Conservation (phyloP, 2,797 vertebrate genomes). For the Alcedo atthis region DNA sequence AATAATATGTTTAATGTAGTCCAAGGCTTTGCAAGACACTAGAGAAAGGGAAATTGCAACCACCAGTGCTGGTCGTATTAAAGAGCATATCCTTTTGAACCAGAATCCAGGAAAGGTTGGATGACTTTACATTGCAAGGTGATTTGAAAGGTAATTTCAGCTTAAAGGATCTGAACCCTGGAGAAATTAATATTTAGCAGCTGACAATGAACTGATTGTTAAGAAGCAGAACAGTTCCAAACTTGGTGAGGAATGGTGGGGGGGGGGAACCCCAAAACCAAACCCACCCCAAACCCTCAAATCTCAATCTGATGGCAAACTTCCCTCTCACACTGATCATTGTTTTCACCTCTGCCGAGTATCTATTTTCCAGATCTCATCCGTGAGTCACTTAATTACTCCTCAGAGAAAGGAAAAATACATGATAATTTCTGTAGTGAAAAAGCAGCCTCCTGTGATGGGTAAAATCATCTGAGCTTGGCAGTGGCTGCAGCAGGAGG, state of each 20-base stretch:
- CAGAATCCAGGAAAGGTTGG: not conserved
- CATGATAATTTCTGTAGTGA: constrained; percentile 18
- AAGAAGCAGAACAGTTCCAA: constrained; percentile 25
- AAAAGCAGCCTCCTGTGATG: constrained; percentile 23
- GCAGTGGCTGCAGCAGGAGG: not conserved
- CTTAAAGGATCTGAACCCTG: constrained; percentile 6
- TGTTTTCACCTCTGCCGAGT: constrained; percentile 65
- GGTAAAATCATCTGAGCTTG: constrained; percentile 18
- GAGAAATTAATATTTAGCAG: constrained; percentile 47
- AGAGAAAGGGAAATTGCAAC: not conserved
- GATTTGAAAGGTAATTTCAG: not conserved
- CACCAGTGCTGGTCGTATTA: accelerated
- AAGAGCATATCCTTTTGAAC: not conserved
- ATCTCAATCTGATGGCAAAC: constrained; percentile 14
- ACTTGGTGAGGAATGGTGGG: not conserved
- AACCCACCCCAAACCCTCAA: not conserved
- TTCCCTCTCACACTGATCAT: constrained; percentile 26
- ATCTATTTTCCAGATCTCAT: constrained; percentile 64
- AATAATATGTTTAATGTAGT: not conserved
- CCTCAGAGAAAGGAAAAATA: constrained; percentile 54
- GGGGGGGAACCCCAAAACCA: not conserved
- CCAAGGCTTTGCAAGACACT: not conserved
- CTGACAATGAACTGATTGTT: constrained; percentile 39
- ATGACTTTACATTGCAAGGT: not conserved
- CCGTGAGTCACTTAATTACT: constrained; percentile 65